Evolutionary conservation across 2,797 vertebrate species (phyloP), one percentile per base, ranked within the genome.

Genomic region (Gymnothorax javanicus): DNA sequence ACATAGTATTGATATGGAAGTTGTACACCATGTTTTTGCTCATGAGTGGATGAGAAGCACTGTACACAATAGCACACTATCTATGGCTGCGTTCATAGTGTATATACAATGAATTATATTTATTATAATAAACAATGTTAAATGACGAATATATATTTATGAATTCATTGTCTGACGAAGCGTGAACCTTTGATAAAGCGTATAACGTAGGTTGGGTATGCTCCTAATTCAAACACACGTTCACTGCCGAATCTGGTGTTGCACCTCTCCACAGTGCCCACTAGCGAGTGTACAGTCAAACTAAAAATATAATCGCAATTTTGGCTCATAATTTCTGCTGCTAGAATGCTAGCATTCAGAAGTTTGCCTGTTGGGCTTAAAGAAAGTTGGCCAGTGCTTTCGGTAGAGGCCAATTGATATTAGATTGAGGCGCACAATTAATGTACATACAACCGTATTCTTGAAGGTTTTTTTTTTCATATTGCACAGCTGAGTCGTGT

Each of bases 91-190:
- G 82, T 86, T 83, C 67, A 83, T 83, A 86, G 86, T 86, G 86
- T 86, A 86, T 58, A 86, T 86, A 84, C 12, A 83, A 82, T 83
- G 79, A 86, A 83, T 81, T 86, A 86, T 83, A 86, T 86, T 82
- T 86, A 86, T 83, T 86, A 86, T 56, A 86, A 86, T 86, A 86
- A 86, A 86, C 62, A 82, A 86, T 62, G 50, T 86, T 83, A 57
- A 67, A 71, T 86, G 60, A 86, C 59, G 83, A 83, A 86, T 54
- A 82, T 64, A 54, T 6, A 62, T 86, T 81, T 58, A 54, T 79
- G 25, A 9, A 27, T 27, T 58, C 13, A 58, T 27, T 59, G n/a
- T 8, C 27, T 54, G 56, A 58, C 9, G 15, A 25, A 82, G 12
- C 54, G 11, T 25, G 54, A 58, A 59, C 1, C 56, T 82, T 57